Evolutionary conservation across 2,113 vertebrate species (phyloP), one percentile per base, ranked within the genome.

Genomic region (Stomatorhinus ivindoensis): DNA sequence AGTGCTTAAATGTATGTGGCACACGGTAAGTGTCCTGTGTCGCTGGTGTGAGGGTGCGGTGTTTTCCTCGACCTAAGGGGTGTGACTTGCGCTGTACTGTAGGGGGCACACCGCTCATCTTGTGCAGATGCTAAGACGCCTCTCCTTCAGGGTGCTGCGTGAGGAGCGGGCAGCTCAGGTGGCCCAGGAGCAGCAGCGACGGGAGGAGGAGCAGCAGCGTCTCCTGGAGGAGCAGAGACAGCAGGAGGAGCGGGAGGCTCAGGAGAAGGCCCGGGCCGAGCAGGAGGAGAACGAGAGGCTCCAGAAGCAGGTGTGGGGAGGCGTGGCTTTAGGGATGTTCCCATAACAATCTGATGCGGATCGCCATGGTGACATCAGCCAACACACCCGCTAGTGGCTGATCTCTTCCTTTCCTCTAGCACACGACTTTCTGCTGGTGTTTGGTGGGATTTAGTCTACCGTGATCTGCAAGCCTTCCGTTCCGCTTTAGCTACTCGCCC

Each of bases 281-380:
- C 95, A 95, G 91, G 97, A 98, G 92, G 97, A 98, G 94, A 94
- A 92, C n/a, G 94, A 97, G 86, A 95, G 97, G 31, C 95, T 98
- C 46, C 98, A 97, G 92, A 99, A 96, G 96, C 98, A 98, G 96
- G 98, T 98, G 84, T 0, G 27, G 4, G 10, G 2, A 55, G 24
- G 21, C 80, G 61, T 39, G 9, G 58, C 65, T 51, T 39, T 21
- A 9, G 31, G 88, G 31, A 65, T 13, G 19, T 8, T 88, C 35
- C 82, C 21, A 11, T 21, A 44, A 84, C 24, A 44, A 47, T 47
- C 17, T 8, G 46, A n/a, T 46, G 7, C 42, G 0, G 19, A 2
- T 48, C 10, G 46, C 85, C 69, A 17, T 27, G 42, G 27, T 47
- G 69, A 58, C 85, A 35, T 15, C 35, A 6, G 73, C 15, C 69